Percentiles rank a stretch among this genome's conserved stretches.
phyloP scores from a whole-genome alignment of 1,140 invertebrate species.

The Pomacea maculata region DNA sequence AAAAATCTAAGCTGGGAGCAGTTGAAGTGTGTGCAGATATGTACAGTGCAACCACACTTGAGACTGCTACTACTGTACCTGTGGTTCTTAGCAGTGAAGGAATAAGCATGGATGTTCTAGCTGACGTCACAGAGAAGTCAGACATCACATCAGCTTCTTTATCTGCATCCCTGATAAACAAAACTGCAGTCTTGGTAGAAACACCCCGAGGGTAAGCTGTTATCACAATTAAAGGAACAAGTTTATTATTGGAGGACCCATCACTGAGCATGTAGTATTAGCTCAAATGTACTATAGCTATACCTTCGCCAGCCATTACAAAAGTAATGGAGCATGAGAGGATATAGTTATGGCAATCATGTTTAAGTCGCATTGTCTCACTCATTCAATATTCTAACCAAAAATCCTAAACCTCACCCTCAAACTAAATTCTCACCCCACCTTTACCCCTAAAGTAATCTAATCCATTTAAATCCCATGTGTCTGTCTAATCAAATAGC shows the following conservation, averaged over 20 bases:
- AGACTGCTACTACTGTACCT: neutral
- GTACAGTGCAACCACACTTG: neutral
- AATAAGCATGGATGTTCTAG: neutral
- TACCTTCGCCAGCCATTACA: no score
- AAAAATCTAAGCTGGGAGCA: neutral
- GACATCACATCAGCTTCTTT: neutral
- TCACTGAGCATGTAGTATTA: no score
- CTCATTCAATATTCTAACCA: no score
- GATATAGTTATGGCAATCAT: no score
- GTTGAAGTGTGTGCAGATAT: neutral
- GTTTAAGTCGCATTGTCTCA: no score
- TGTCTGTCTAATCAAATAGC: neutral
- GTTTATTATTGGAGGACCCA: no score
- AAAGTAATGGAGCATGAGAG: no score
- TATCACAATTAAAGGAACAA: no score
- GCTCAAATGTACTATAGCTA: no score
- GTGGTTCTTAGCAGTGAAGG: conserved; percentile 9
- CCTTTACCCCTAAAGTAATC: no score
- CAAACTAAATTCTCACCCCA: no score
- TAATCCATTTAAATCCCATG: neutral
- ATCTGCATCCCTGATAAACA: conserved; percentile 1
- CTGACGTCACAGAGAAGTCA: conserved; percentile 4
- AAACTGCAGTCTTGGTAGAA: conserved; percentile 22
- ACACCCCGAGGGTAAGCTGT: conserved; percentile 21
- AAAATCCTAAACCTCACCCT: no score